Percentiles rank a stretch among this genome's conserved stretches.
Conservation (phyloP, 2,797 vertebrate species). For the Numenius phaeopus region DNA sequence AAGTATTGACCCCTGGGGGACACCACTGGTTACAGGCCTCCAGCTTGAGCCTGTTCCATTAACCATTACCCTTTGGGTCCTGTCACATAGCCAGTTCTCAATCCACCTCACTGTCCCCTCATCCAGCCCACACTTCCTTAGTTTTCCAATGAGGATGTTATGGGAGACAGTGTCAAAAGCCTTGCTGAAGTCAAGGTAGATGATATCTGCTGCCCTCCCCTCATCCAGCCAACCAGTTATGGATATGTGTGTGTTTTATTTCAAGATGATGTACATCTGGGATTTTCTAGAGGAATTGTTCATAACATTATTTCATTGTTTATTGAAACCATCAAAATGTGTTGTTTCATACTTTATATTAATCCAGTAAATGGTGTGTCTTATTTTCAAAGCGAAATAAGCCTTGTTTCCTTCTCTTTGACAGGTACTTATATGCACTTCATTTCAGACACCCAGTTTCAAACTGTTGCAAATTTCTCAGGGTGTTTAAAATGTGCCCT, state of each 20-base stretch:
- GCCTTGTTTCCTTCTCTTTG: background rate
- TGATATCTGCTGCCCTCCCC: too few species aligned
- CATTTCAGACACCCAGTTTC: background rate
- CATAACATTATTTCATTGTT: background rate
- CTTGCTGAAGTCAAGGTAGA: too few species aligned
- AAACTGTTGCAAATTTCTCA: constrained; percentile 3
- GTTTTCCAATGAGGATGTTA: too few species aligned
- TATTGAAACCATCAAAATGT: background rate
- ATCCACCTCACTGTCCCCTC: too few species aligned
- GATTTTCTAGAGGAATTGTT: background rate
- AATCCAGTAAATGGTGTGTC: background rate
- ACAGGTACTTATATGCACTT: background rate
- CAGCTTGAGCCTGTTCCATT: too few species aligned
- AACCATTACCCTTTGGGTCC: too few species aligned
- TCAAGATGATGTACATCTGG: background rate
- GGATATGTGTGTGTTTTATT: background rate
- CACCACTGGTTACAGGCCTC: too few species aligned
- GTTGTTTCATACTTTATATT: background rate
- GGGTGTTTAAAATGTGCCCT: constrained; percentile 12
- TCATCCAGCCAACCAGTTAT: too few species aligned
- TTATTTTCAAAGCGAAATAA: constrained; percentile 7
- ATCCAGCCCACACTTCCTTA: too few species aligned
- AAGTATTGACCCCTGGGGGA: too few species aligned
- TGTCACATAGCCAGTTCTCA: too few species aligned
- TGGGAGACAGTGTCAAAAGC: too few species aligned